Evolutionary conservation across 2,888 invertebrate genomes (phyloP).

Genomic region (Acronicta alni): DNA sequence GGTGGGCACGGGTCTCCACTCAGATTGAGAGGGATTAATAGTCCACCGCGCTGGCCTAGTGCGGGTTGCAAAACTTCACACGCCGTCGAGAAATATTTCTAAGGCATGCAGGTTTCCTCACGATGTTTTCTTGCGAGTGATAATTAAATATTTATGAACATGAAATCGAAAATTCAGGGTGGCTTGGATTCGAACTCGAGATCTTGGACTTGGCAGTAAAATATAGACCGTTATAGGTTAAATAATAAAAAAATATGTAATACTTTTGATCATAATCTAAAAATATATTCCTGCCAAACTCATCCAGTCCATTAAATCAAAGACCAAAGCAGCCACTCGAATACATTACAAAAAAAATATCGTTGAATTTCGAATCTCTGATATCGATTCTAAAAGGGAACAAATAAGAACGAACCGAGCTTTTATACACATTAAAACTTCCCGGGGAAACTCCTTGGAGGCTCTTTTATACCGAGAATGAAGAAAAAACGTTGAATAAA

Average conservation of each 20-base stretch:
- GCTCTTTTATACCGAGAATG: slow-evolving; percentile 45
- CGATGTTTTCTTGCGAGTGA: too few relatives aligned
- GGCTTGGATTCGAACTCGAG: too few relatives aligned
- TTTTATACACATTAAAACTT: slow-evolving; percentile 79
- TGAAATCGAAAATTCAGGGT: too few relatives aligned
- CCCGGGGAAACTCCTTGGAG: slow-evolving; percentile 42
- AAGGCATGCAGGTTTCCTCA: too few relatives aligned
- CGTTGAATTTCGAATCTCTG: slow-evolving; percentile 33
- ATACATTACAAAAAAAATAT: slow-evolving; percentile 32
- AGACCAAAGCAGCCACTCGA: slow-evolving; percentile 3
- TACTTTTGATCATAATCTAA: too few relatives aligned
- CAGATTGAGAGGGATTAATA: too few relatives aligned
- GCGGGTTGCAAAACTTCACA: too few relatives aligned
- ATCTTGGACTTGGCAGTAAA: too few relatives aligned
- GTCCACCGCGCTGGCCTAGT: too few relatives aligned
- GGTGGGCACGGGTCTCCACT: too few relatives aligned
- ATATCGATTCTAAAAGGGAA: slow-evolving; percentile 58
- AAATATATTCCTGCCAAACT: background rate
- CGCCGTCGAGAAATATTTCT: too few relatives aligned
- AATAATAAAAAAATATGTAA: background rate
- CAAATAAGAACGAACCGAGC: slow-evolving; percentile 61
- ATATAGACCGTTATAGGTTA: background rate
- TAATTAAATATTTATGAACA: too few relatives aligned
- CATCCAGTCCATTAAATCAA: slow-evolving; percentile 8
- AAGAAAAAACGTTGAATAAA: slow-evolving; percentile 50